Conservation (phyloP, 1,140 invertebrate genomes). For the Colletes latitarsis region DNA sequence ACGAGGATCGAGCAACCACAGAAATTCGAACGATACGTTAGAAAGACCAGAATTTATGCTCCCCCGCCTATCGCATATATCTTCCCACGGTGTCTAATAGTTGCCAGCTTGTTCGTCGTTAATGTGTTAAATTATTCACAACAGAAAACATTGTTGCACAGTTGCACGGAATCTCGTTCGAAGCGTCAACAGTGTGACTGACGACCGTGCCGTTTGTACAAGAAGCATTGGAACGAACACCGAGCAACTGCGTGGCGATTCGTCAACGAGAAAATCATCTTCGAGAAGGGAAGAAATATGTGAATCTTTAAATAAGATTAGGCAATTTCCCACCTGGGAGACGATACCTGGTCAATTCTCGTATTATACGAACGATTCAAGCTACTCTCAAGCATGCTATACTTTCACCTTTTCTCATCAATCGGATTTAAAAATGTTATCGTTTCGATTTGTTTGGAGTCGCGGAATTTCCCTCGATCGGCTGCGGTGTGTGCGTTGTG, state of each 20-base stretch:
- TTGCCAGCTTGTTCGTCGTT: constrained; percentile 1
- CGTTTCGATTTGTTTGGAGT: too few relatives aligned
- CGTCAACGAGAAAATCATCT: background rate
- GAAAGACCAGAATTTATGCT: background rate
- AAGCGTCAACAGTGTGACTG: background rate
- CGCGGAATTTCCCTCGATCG: too few relatives aligned
- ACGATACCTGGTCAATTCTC: too few relatives aligned
- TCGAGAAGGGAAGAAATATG: too few relatives aligned
- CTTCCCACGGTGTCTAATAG: background rate
- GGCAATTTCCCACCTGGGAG: too few relatives aligned
- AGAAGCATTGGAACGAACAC: background rate
- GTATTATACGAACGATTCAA: too few relatives aligned
- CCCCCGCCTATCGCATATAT: background rate
- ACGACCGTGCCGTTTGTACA: background rate
- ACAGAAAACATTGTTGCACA: background rate
- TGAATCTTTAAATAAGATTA: too few relatives aligned
- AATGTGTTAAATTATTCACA: background rate
- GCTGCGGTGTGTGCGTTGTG: too few relatives aligned
- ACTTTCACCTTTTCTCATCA: too few relatives aligned
- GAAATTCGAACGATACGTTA: background rate
- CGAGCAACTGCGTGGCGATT: background rate
- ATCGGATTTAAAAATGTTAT: too few relatives aligned
- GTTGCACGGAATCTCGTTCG: background rate
- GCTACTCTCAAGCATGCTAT: too few relatives aligned
- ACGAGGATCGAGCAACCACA: background rate